Conservation (phyloP, 2,888 invertebrate species). For the Formica aserva region DNA sequence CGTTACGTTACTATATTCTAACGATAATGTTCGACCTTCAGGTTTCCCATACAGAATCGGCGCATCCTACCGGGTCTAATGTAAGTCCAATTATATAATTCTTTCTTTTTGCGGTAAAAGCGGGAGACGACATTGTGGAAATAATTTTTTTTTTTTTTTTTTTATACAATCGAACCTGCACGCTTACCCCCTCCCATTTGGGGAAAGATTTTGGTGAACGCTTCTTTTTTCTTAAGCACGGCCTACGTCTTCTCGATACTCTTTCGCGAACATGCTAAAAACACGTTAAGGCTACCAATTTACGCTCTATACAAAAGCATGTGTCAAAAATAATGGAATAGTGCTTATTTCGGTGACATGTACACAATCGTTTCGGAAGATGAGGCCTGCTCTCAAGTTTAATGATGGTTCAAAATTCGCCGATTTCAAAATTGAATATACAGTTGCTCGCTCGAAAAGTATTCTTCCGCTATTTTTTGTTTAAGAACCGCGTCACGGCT, state of each 20-base stretch:
- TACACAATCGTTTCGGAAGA: slow-evolving; percentile 5
- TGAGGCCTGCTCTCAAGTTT: neutral
- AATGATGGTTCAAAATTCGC: neutral
- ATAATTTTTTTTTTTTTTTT: slow-evolving; percentile 30
- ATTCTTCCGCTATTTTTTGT: neutral
- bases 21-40: slow-evolving; percentile 72
- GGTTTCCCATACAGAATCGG: slow-evolving; percentile 74
- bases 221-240: neutral
- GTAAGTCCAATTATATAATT: slow-evolving; percentile 58
- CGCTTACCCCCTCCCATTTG: slow-evolving; percentile 40
- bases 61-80: slow-evolving; percentile 70
- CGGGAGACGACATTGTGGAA: slow-evolving; percentile 12
- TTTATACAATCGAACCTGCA: slow-evolving; percentile 62
- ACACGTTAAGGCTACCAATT: neutral
- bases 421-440: neutral
- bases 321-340: neutral
- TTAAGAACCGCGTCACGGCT: neutral
- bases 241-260: slow-evolving; percentile 4
- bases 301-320: slow-evolving; percentile 5
- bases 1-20: slow-evolving; percentile 78
- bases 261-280: slow-evolving; percentile 8
- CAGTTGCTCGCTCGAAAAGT: neutral
- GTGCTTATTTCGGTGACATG: neutral
- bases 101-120: slow-evolving; percentile 11
- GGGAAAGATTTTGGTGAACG: slow-evolving; percentile 26